phyloP scores from a whole-genome alignment of 2,888 invertebrate genomes.

The Brachyptera risi region DNA sequence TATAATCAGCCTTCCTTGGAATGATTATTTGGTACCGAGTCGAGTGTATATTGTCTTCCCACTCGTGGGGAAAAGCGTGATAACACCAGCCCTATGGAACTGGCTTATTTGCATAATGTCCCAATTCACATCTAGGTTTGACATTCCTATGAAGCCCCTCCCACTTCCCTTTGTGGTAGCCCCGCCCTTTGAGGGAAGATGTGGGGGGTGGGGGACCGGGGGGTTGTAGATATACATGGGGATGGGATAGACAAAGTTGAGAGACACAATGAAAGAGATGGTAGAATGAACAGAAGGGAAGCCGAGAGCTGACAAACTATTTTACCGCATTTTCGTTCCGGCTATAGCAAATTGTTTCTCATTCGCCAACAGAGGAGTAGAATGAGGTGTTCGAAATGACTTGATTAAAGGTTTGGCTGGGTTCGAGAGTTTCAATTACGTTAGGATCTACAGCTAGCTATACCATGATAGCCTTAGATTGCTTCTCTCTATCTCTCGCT shows the following conservation, averaged over 20 bases:
- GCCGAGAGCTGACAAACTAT: slow-evolving; percentile 33
- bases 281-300: not conserved
- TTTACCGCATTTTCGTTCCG: slow-evolving; percentile 34
- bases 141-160: slow-evolving; percentile 15
- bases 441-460: slow-evolving; percentile 13
- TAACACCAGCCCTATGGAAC: not conserved
- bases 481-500: slow-evolving; percentile 20
- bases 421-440: slow-evolving; percentile 33
- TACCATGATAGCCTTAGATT: slow-evolving; percentile 16
- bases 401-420: slow-evolving; percentile 31
- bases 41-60: not conserved
- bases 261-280: not conserved
- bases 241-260: slow-evolving; percentile 1
- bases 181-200: slow-evolving; percentile 18
- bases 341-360: slow-evolving; percentile 34
- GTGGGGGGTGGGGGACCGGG: no score
- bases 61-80: not conserved
- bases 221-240: not conserved
- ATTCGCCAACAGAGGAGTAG: slow-evolving; percentile 20
- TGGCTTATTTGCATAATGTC: slow-evolving; percentile 32
- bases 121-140: slow-evolving; percentile 30
- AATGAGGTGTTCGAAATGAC: slow-evolving; percentile 33
- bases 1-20: not conserved
- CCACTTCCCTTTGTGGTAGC: slow-evolving; percentile 18
- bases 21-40: not conserved